Evolutionary conservation across 1,140 invertebrate species (phyloP).

Genomic region (Drosophila guanche): DNA sequence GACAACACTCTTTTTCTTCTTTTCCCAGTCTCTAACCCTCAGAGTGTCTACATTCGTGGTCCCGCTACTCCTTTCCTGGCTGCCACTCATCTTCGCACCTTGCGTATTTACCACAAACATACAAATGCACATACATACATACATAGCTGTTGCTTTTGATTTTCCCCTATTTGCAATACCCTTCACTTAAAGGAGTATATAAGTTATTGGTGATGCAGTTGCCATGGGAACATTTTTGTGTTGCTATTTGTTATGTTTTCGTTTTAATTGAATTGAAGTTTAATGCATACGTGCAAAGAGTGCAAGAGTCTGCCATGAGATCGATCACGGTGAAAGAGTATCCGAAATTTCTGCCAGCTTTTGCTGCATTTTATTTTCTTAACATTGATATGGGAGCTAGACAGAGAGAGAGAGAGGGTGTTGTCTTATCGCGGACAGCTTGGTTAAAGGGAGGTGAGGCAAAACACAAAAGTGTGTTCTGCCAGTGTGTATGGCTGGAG

Average conservation of each 20-base stretch:
- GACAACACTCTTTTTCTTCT: background rate
- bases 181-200: too few species aligned
- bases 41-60: too few species aligned
- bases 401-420: conserved; percentile 8
- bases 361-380: conserved; percentile 37
- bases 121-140: background rate
- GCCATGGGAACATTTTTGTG: too few species aligned
- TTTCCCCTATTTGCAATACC: too few species aligned
- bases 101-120: conserved; percentile 13
- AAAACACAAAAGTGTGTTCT: too few species aligned
- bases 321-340: too few species aligned
- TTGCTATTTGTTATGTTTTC: background rate
- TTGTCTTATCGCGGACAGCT: conserved; percentile 54
- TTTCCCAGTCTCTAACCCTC: conserved; percentile 3
- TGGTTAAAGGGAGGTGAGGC: background rate
- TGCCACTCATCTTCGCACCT: conserved; percentile 48
- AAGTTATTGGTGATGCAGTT: too few species aligned
- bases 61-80: background rate
- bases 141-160: too few species aligned
- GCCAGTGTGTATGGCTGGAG: too few species aligned
- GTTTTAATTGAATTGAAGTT: background rate
- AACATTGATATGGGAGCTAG: conserved; percentile 10
- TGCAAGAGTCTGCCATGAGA: too few species aligned
- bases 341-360: background rate
- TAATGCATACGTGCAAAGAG: too few species aligned